A percentile compares a stretch with the other conserved stretches of the same genome.
Evolutionary conservation across 2,797 vertebrate species (phyloP).

Genomic region (Myotis findleyi): DNA sequence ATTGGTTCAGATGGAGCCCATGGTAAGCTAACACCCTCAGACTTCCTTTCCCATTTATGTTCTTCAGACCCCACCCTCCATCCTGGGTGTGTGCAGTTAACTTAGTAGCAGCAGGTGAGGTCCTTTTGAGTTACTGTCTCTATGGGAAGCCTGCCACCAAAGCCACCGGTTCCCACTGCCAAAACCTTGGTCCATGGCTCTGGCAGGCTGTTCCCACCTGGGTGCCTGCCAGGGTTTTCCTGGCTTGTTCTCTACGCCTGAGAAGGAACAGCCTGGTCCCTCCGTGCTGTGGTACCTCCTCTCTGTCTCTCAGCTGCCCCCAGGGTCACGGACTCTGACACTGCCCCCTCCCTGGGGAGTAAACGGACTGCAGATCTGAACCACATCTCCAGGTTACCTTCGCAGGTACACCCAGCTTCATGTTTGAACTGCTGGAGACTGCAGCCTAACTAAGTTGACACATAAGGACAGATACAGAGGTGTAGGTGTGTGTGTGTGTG

Average conservation of each 20-base stretch:
- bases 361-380: background rate
- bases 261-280: slow-evolving; percentile 17
- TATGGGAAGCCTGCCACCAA: background rate
- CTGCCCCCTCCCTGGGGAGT: background rate
- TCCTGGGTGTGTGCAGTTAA: background rate
- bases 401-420: background rate
- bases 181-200: background rate
- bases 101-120: background rate
- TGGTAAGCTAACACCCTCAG: background rate
- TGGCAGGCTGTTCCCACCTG: background rate
- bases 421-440: background rate
- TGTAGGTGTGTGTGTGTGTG: too few relatives aligned
- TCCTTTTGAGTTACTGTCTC: background rate
- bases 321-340: background rate
- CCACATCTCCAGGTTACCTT: background rate
- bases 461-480: background rate
- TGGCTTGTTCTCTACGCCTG: slow-evolving; percentile 24
- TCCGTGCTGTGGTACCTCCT: background rate
- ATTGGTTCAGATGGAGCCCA: background rate
- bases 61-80: background rate
- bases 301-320: background rate
- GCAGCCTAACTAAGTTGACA: background rate
- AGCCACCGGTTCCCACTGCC: background rate
- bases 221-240: background rate
- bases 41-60: background rate